Conservation (phyloP, 2,797 vertebrate genomes). For the Sebastes hopkinsi region DNA sequence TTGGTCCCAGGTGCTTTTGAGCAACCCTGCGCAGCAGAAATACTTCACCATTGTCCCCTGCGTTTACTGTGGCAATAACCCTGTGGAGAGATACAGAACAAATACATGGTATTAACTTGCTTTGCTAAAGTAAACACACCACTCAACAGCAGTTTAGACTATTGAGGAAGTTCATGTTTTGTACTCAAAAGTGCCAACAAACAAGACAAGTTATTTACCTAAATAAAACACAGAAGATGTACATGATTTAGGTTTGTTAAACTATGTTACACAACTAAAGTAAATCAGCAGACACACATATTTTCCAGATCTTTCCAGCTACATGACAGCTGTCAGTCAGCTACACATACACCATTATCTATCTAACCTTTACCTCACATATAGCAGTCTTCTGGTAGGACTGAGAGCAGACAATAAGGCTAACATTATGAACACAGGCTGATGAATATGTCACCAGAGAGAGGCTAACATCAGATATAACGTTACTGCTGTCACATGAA, state of each 20-base stretch:
- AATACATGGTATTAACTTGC: not conserved
- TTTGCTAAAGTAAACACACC: not conserved
- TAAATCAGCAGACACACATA: accelerated
- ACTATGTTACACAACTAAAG: too few species aligned
- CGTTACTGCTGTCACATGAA: not conserved
- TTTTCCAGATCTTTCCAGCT: not conserved
- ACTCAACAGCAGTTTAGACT: not conserved
- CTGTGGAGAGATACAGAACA: conserved; percentile 29
- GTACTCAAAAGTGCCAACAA: not conserved
- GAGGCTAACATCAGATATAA: not conserved
- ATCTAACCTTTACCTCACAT: not conserved
- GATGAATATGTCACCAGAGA: not conserved
- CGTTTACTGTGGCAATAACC: conserved; percentile 12
- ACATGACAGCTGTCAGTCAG: conserved; percentile 1
- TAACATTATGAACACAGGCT: too few species aligned
- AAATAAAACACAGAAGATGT: not conserved
- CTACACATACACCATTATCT: accelerated
- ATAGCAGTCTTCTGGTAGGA: not conserved
- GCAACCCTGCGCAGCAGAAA: conserved; percentile 87
- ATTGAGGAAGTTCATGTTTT: not conserved
- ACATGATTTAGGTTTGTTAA: not conserved
- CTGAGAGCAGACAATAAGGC: accelerated
- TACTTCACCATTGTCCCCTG: conserved; percentile 93
- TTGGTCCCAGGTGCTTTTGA: conserved; percentile 97
- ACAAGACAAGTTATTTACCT: accelerated